Evolutionary conservation across 2,888 invertebrate species (phyloP), one percentile per base, ranked within the genome.

Genomic region (Dasysyrphus tricinctus): DNA sequence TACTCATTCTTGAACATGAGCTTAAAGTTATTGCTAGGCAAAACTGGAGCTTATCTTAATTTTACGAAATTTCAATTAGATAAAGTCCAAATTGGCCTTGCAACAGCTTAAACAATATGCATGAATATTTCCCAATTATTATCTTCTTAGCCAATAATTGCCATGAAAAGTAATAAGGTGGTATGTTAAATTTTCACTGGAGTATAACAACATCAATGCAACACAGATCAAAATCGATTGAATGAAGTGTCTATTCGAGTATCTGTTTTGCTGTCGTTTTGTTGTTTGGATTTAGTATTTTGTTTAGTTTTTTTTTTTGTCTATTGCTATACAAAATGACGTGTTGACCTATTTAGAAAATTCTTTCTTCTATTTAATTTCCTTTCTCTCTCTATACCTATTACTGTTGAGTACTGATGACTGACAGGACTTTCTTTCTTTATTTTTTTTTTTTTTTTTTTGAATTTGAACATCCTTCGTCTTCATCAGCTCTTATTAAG

Each of bases 341-440:
- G 54, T 54, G 73, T 56, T 82, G 82, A 82, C 82, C 78, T 54
- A 74, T 67, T 74, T 82, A 16, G 37, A 67, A 51, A 24, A 57
- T 12, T 42, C n/a, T 19, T 37, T 57, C 34, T 57, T 24, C 57
- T 6, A 24, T 61, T 39, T 29, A 24, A 42, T 42, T 61, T 61
- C 24, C 39, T 42, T 12, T 4, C n/a, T 24, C 37, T 1, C 14
- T 14, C 8, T 7, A 0, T 32, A 65, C 44, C 49, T 32, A 32
- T 47, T 63, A 29, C 29, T 63, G 63, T 14, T 63, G 63, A 24
- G n/a, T 14, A 44, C 57, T 16, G 54, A 63, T 16, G 54, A 63
- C 37, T 57, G 47, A 14, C 19, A 24, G 7, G 24, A 42, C 6
- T 65, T 56, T 73, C 12, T 14, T 56, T 39, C 5, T 19, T 5